Conservation (phyloP, 2,888 invertebrate genomes). For the Rotaria sp. region DNA sequence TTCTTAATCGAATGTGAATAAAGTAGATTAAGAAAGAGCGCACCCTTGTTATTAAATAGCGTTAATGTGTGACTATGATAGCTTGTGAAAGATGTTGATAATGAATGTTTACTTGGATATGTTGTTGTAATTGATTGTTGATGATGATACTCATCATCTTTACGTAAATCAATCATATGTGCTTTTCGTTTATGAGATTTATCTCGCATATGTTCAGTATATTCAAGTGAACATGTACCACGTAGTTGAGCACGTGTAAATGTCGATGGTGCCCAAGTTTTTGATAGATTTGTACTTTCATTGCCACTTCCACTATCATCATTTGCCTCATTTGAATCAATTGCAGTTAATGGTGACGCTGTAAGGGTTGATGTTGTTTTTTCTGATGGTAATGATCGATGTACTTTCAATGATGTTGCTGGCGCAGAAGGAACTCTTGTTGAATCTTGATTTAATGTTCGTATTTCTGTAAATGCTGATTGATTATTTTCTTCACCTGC, state of each 20-base stretch:
- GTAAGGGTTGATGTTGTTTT: background rate
- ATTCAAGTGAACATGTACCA: background rate
- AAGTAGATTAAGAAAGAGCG: background rate
- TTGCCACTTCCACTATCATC: background rate
- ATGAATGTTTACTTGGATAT: background rate
- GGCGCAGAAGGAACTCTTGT: background rate
- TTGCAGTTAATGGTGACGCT: background rate
- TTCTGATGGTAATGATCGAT: background rate
- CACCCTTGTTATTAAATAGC: background rate
- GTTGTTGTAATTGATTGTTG: background rate
- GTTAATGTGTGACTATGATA: background rate
- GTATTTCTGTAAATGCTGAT: background rate
- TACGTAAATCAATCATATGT: background rate
- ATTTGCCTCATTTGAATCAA: background rate
- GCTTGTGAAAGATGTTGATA: background rate
- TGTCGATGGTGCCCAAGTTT: background rate
- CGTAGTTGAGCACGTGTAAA: background rate
- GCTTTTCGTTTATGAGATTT: background rate
- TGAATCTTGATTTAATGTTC: background rate
- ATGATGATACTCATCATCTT: background rate
- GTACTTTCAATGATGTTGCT: background rate
- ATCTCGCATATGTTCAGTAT: constrained; percentile 2
- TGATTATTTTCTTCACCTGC: background rate
- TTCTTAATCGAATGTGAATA: background rate
- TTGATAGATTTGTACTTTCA: background rate